Conservation (phyloP, 2,797 vertebrate species). For the Esox lucius region DNA sequence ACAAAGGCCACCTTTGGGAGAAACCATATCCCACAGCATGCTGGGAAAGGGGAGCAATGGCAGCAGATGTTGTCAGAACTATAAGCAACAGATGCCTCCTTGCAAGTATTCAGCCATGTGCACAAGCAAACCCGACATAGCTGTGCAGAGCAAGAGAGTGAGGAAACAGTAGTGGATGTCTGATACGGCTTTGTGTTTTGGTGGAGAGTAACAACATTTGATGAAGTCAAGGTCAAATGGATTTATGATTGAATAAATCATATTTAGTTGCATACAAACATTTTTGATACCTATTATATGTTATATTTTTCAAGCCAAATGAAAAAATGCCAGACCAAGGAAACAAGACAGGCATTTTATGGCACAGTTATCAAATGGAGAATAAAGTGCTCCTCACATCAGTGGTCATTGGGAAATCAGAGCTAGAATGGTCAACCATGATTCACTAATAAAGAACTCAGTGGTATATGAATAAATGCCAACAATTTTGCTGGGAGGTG, state of each 20-base stretch:
- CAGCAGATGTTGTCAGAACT: conserved; percentile 93
- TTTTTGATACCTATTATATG: not conserved
- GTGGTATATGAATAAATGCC: not conserved
- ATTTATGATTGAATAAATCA: not conserved
- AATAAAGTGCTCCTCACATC: not conserved
- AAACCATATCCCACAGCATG: conserved; percentile 86
- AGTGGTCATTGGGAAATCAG: not conserved
- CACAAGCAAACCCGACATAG: not conserved
- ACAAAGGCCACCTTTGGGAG: conserved; percentile 93
- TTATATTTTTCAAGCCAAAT: not conserved
- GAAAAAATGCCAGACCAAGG: not conserved
- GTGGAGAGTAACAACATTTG: not conserved
- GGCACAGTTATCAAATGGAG: not conserved
- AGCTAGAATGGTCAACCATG: not conserved
- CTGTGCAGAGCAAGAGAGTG: not conserved
- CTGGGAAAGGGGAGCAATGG: conserved; percentile 90
- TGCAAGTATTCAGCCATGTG: conserved; percentile 55
- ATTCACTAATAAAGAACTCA: not conserved
- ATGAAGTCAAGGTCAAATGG: not conserved
- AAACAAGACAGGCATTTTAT: not conserved
- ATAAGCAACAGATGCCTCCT: conserved; percentile 85
- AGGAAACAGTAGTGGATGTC: not conserved
- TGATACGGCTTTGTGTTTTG: not conserved
- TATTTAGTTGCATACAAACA: not conserved
- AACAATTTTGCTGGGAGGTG: not conserved